phyloP scores from a whole-genome alignment of 2,797 vertebrate species.

The Poeciliopsis paucimaculata region DNA sequence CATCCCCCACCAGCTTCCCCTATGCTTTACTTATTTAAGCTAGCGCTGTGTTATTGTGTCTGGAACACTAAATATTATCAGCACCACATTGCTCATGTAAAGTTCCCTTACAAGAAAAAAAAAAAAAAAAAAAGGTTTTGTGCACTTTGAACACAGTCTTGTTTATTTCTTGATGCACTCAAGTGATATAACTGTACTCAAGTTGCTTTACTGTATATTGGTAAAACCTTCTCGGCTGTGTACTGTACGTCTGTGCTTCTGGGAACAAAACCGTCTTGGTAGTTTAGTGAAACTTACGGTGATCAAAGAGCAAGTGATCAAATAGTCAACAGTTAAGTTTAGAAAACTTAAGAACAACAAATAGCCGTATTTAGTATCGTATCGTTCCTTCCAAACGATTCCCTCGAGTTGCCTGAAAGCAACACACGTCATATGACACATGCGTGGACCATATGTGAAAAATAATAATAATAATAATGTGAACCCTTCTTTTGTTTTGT shows the following conservation, averaged over 20 bases:
- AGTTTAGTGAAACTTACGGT: slow-evolving; percentile 60
- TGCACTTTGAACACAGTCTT: slow-evolving; percentile 64
- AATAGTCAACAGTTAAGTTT: slow-evolving; percentile 42
- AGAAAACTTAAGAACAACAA: slow-evolving; percentile 42
- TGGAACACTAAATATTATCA: slow-evolving; percentile 46
- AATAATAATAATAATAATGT: slow-evolving; percentile 50
- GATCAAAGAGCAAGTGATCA: slow-evolving; percentile 65
- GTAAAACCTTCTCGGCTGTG: slow-evolving; percentile 65
- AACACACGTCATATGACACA: slow-evolving; percentile 31
- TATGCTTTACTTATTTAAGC: slow-evolving; percentile 46
- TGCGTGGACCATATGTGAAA: slow-evolving; percentile 48
- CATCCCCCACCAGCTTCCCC: slow-evolving; percentile 36
- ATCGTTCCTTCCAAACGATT: slow-evolving; percentile 48
- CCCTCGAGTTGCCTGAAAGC: slow-evolving; percentile 50
- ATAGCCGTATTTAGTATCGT: slow-evolving; percentile 52
- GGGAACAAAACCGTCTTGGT: slow-evolving; percentile 58
- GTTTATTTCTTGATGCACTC: slow-evolving; percentile 60
- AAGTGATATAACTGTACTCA: slow-evolving; percentile 54
- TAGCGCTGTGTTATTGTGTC: slow-evolving; percentile 52
- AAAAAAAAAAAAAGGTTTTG: slow-evolving; percentile 36
- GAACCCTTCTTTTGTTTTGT: slow-evolving; percentile 50
- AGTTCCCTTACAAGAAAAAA: slow-evolving; percentile 45
- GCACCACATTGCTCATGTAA: slow-evolving; percentile 46
- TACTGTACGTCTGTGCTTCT: slow-evolving; percentile 67
- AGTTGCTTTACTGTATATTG: slow-evolving; percentile 66